Conservation (phyloP, 2,113 vertebrate species). For the Microtus ochrogaster region DNA sequence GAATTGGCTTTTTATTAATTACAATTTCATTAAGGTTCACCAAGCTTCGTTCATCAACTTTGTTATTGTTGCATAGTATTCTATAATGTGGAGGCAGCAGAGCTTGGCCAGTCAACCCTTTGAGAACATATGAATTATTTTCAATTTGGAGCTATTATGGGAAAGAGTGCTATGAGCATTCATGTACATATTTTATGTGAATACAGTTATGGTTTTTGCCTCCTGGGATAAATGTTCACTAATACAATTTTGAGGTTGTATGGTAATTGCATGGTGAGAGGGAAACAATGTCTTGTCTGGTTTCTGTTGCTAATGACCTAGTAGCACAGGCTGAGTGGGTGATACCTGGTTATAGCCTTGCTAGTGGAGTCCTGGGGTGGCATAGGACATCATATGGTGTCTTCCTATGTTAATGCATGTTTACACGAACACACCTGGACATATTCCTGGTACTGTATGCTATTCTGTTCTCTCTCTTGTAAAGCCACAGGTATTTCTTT, state of each 20-base stretch:
- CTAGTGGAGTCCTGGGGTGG: neutral
- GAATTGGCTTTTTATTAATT: neutral
- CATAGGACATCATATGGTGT: neutral
- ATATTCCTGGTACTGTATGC: neutral
- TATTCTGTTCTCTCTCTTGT: neutral
- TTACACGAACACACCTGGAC: no score
- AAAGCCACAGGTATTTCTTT: neutral
- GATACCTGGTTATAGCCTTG: neutral
- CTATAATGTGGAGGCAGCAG: neutral
- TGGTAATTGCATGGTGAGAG: neutral
- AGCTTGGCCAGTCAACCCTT: neutral
- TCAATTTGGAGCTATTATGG: neutral
- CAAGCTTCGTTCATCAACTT: neutral
- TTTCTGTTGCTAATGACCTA: neutral
- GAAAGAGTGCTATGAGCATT: slow-evolving; percentile 11
- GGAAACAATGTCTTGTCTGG: neutral
- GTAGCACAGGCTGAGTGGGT: neutral
- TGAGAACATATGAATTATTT: neutral
- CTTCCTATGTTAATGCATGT: neutral
- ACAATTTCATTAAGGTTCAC: neutral
- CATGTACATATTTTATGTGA: neutral
- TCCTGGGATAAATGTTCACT: neutral
- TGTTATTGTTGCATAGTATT: neutral
- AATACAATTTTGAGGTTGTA: neutral
- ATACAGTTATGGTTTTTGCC: neutral